Evolutionary conservation across 2,113 vertebrate genomes (phyloP), one percentile per base, ranked within the genome.

Genomic region (Sclerurus mexicanus): DNA sequence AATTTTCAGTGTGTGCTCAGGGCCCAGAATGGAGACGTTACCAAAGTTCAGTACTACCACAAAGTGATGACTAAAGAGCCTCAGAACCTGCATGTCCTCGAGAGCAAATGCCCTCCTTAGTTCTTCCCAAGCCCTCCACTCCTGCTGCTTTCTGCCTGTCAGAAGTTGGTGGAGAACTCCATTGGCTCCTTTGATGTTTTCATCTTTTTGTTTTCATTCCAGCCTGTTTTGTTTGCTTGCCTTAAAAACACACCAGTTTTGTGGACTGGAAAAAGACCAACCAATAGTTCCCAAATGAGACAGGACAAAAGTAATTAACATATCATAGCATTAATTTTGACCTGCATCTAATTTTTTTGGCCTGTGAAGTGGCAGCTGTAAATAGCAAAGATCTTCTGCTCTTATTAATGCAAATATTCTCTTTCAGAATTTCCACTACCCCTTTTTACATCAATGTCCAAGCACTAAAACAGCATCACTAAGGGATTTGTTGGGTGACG

Each of bases 131-230:
- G 80, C 78, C 83, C 67, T 94, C 90, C 71, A 56, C 73, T 49
- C 35, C 14, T 84, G 73, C 90, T 77, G 46, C 69, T 75, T 79
- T 67, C 78, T 66, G 27, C 7, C 58, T 94, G 69, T 74, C 88
- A 77, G 59, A 85, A 52, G 59, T 77, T 42, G 81, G 83, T 46
- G 52, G 66, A 93, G 84, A 16, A 53, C 80, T 91, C 89, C 77
- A 75, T 20, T 89, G 88, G 37, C 59, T 88, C 44, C 75, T 89
- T 77, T 68, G 77, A 91, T 63, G 84, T 85, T 90, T 96, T 85
- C 80, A 87, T 62, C 77, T 35, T 21, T 62, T 62, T 39, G 37
- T 89, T 72, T 92, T 66, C 6, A 1, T 78, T 84, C 49, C 63
- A 58, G 37, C 64, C 89, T 87, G 68, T 50, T 90, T 96, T 67